These are phyloP conservation scores for Microcebus lehilahytsara DNA, from an alignment of 2,113 vertebrate genomes.

Conservation along the genomic window DNA sequence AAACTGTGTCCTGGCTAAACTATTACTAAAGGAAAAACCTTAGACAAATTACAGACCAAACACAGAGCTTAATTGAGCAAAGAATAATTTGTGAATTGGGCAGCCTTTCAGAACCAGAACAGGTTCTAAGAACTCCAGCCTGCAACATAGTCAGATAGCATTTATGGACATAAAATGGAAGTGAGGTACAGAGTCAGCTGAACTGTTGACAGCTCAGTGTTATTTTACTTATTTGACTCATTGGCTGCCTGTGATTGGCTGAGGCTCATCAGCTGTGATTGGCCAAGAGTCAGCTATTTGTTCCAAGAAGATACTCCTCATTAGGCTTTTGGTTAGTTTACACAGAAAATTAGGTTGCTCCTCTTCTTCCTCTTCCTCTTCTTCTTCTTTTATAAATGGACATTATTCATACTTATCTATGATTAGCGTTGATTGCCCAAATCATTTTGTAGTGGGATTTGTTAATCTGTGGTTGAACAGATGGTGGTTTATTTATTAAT, in stretches of 20 bases:
- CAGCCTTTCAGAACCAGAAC: background rate
- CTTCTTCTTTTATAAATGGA: slow-evolving; percentile 52
- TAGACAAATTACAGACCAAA: background rate
- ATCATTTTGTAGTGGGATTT: slow-evolving; percentile 58
- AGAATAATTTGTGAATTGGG: background rate
- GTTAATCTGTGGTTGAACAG: slow-evolving; percentile 64
- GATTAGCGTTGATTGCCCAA: slow-evolving; percentile 65
- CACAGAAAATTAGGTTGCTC: background rate
- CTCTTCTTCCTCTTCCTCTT: background rate
- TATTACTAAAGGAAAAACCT: background rate
- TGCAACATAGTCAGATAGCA: background rate
- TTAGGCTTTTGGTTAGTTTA: background rate
- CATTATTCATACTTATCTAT: slow-evolving; percentile 70
- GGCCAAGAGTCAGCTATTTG: background rate
- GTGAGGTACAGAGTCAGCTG: background rate
- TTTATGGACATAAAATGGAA: background rate
- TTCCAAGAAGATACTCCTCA: background rate
- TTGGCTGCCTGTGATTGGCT: background rate
- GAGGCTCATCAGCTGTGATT: background rate
- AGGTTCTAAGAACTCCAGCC: background rate
- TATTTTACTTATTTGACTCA: background rate
- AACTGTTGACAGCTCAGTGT: background rate
- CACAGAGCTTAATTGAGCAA: background rate
- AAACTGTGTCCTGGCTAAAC: background rate
- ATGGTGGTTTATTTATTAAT: no score